phyloP scores from a whole-genome alignment of 2,888 invertebrate genomes.

The Rhamphomyia laevipes region DNA sequence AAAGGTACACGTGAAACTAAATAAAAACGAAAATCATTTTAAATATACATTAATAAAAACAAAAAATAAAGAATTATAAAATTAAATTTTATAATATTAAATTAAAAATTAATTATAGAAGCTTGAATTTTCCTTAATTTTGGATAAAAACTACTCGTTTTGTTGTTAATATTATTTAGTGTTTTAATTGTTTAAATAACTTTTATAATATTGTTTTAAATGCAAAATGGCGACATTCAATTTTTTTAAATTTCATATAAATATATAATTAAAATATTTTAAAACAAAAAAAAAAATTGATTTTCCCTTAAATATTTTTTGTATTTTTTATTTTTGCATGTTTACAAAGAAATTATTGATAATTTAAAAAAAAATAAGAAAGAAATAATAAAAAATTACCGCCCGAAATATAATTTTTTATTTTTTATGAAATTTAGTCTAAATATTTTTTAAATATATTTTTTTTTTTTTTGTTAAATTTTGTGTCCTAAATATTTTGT shows the following conservation, averaged over 20 bases:
- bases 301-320: not conserved
- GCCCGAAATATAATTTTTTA: not conserved
- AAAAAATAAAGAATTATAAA: not conserved
- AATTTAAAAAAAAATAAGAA: not conserved
- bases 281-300: not conserved
- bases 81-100: not conserved
- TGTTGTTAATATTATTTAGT: not conserved
- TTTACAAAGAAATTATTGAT: slow-evolving; percentile 1
- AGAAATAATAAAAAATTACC: not conserved
- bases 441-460: not conserved
- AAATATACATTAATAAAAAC: no score
- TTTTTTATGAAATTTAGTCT: not conserved
- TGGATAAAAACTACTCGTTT: not conserved
- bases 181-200: not conserved
- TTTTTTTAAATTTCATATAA: not conserved
- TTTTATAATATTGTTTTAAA: slow-evolving; percentile 1
- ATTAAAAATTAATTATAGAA: not conserved
- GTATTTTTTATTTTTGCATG: not conserved
- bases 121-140: not conserved
- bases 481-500: not conserved
- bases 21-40: no score
- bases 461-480: not conserved
- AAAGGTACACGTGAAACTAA: no score
- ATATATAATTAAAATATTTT: not conserved
- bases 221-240: slow-evolving; percentile 2